These are phyloP conservation scores for Prunella himalayana DNA, from an alignment of 2,113 vertebrate genomes.

Conservation along the genomic window DNA sequence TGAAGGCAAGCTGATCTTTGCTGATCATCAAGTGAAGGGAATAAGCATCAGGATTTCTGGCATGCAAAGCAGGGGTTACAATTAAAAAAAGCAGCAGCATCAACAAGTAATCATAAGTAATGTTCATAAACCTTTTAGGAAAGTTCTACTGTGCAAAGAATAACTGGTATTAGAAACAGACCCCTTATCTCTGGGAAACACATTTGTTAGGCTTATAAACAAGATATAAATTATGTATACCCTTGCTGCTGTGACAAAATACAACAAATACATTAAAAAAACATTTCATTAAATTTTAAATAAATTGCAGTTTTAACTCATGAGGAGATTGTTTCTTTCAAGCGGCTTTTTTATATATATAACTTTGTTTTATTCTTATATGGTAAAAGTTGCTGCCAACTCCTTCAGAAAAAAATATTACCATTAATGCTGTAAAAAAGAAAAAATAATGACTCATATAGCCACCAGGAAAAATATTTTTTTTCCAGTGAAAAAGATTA, in stretches of 20 bases:
- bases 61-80: slow-evolving; percentile 12
- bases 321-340: slow-evolving; percentile 58
- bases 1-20: not conserved
- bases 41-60: slow-evolving; percentile 19
- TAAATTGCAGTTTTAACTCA: slow-evolving; percentile 63
- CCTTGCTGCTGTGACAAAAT: slow-evolving; percentile 66
- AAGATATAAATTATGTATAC: slow-evolving; percentile 80
- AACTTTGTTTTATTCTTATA: not conserved
- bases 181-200: slow-evolving; percentile 77
- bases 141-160: slow-evolving; percentile 58
- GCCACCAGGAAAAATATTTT: not conserved
- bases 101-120: slow-evolving; percentile 52
- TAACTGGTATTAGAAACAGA: slow-evolving; percentile 64
- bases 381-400: not conserved
- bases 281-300: slow-evolving; percentile 72
- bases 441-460: slow-evolving; percentile 13
- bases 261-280: slow-evolving; percentile 66
- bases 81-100: slow-evolving; percentile 31
- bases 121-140: slow-evolving; percentile 61
- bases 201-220: slow-evolving; percentile 74
- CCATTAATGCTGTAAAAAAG: not conserved
- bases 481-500: not conserved
- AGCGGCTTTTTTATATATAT: not conserved
- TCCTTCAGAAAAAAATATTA: not conserved
- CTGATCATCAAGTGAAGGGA: slow-evolving; percentile 11